phyloP scores from a whole-genome alignment of 2,797 vertebrate species.

The Alca torda region DNA sequence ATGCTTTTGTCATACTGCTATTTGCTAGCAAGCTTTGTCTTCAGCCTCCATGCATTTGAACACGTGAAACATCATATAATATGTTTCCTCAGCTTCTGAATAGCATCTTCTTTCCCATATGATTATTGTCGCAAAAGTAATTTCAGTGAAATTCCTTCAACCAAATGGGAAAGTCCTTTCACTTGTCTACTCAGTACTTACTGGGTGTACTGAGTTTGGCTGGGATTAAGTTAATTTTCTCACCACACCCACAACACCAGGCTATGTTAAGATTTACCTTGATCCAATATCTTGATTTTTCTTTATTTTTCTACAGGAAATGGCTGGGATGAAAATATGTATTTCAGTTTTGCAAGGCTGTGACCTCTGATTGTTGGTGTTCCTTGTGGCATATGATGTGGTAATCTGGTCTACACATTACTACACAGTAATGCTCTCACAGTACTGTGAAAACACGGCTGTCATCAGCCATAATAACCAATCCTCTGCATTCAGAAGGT shows the following conservation, averaged over 20 bases:
- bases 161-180: background rate
- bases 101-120: background rate
- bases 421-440: background rate
- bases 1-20: background rate
- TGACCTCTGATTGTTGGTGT: background rate
- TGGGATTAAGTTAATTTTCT: background rate
- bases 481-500: background rate
- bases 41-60: background rate
- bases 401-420: background rate
- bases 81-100: background rate
- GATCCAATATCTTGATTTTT: background rate
- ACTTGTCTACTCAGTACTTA: background rate
- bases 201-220: background rate
- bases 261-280: background rate
- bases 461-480: background rate
- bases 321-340: background rate
- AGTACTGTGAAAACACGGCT: background rate
- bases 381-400: background rate
- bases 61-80: background rate
- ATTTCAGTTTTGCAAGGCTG: background rate
- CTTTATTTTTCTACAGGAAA: background rate
- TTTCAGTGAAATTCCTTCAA: background rate
- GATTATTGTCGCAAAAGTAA: background rate
- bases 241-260: rapidly evolving
- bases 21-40: background rate